phyloP scores from a whole-genome alignment of 2,797 vertebrate genomes.

The Melanotaenia boesemani region DNA sequence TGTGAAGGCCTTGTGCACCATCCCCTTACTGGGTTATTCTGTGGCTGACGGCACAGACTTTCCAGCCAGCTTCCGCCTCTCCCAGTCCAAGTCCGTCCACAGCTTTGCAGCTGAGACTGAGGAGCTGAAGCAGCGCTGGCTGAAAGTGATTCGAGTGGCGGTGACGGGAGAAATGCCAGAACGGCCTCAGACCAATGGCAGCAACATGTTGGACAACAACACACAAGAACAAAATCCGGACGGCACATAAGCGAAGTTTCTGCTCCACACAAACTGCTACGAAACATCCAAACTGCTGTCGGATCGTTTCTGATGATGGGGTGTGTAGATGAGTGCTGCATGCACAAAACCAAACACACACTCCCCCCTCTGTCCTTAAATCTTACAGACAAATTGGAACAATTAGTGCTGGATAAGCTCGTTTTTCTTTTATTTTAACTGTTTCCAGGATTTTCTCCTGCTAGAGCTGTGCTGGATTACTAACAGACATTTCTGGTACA shows the following conservation, averaged over 20 bases:
- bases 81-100: slow-evolving; percentile 95
- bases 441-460: slow-evolving; percentile 45
- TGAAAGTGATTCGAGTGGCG: slow-evolving; percentile 91
- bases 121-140: slow-evolving; percentile 95
- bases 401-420: slow-evolving; percentile 71
- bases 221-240: slow-evolving; percentile 71
- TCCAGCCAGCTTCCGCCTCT: slow-evolving; percentile 91
- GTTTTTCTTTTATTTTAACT: slow-evolving; percentile 36
- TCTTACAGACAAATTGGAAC: slow-evolving; percentile 29
- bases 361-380: slow-evolving; percentile 21
- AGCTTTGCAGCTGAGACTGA: slow-evolving; percentile 93
- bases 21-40: slow-evolving; percentile 93
- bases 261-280: not conserved
- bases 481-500: slow-evolving; percentile 58
- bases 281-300: slow-evolving; percentile 14
- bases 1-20: slow-evolving; percentile 94
- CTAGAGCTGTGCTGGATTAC: slow-evolving; percentile 67
- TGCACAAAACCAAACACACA: slow-evolving; percentile 22
- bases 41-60: slow-evolving; percentile 91
- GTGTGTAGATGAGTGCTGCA: slow-evolving; percentile 17
- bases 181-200: slow-evolving; percentile 48
- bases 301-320: slow-evolving; percentile 3
- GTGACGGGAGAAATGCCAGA: slow-evolving; percentile 90
- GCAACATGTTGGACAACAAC: slow-evolving; percentile 56
- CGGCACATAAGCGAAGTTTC: slow-evolving; percentile 59